Base-by-base conservation (phyloP, 2,888 invertebrate species). In the Psococerastis gibbosa region DNA sequence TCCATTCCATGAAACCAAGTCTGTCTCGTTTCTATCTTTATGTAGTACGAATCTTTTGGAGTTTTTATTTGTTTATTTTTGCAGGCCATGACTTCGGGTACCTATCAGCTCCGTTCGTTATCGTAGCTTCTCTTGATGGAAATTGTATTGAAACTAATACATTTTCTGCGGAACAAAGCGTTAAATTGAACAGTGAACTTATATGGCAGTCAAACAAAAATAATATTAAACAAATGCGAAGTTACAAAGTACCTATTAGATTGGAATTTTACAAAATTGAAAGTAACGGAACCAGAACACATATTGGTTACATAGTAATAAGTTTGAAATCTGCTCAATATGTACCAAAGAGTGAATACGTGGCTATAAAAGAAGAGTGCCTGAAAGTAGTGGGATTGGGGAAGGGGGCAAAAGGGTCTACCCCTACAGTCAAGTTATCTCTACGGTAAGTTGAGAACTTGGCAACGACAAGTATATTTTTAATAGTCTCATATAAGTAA, bases 181-280 rank as follows among this genome's bases (percentile, higher is more conserved):
- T 78, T 1, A 60, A 68, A 35, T 80, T 81, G 56, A 73, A 75
- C 49, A 77, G 75, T 17, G 78, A 81, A 56, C 68, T 83, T 44
- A 72, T 80, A 42, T 84, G 83, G 83, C 80, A 82, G 58, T 74
- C 77, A 2, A 77, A 78, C 51, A 77, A 78, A 60, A 69, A 70
- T 51, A 68, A 71, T 46, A 66, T 82, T 50, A 68, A 80, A 52
- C 71, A 72, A 58, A 69, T 82, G 52, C 65, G 80, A 53, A 73
- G 75, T 1, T 74, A 74, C 42, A 80, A 81, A 62, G 70, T 75
- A 1, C 78, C 81, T 0, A 64, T 83, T 20, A 76, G 80, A 57
- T 62, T 83, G 35, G 78, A 81, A 57, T 78, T 78, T 47, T 72
- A 65, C 50, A 64, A 38, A 18, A 20, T 9, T 20, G 38, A 22